Percentiles rank a stretch among this genome's conserved stretches.
Conservation (phyloP, 2,888 invertebrate genomes). For the Nomada flava region DNA sequence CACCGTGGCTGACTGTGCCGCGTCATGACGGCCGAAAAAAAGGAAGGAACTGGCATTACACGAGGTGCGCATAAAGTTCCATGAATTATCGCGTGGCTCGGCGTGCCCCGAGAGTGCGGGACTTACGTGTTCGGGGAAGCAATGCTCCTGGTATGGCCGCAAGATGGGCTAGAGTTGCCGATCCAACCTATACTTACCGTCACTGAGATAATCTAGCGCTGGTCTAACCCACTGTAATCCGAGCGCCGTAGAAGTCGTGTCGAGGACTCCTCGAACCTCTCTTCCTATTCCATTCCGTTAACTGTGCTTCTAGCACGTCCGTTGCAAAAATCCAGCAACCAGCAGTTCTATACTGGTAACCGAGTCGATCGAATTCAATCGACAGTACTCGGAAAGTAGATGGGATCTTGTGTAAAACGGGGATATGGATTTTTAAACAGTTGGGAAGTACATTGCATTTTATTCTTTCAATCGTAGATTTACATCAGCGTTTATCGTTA, state of each 20-base stretch:
- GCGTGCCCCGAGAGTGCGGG: conserved; percentile 56
- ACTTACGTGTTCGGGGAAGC: conserved; percentile 76
- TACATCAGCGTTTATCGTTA: too few relatives aligned
- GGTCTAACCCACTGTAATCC: conserved; percentile 73
- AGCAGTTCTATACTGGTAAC: not conserved
- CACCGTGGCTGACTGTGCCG: conserved; percentile 41
- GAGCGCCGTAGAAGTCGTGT: conserved; percentile 62
- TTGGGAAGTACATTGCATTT: too few relatives aligned
- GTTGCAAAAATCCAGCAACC: conserved; percentile 16
- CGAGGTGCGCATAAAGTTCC: conserved; percentile 75
- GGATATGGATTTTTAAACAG: too few relatives aligned
- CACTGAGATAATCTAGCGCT: conserved; percentile 77
- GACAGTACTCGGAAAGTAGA: not conserved
- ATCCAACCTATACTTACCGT: conserved; percentile 80
- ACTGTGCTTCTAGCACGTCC: conserved; percentile 49
- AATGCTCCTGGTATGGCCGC: conserved; percentile 73
- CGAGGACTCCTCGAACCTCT: conserved; percentile 55
- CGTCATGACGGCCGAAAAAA: conserved; percentile 47
- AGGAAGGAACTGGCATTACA: conserved; percentile 68
- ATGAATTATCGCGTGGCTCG: conserved; percentile 77
- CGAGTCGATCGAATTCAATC: not conserved
- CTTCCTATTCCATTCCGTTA: conserved; percentile 54
- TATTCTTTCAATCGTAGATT: too few relatives aligned
- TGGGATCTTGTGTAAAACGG: too few relatives aligned
- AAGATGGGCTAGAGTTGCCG: conserved; percentile 71